A percentile compares a stretch with the other conserved stretches of the same genome.
phyloP scores from a whole-genome alignment of 2,888 invertebrate genomes.

The Encarsia formosa region DNA sequence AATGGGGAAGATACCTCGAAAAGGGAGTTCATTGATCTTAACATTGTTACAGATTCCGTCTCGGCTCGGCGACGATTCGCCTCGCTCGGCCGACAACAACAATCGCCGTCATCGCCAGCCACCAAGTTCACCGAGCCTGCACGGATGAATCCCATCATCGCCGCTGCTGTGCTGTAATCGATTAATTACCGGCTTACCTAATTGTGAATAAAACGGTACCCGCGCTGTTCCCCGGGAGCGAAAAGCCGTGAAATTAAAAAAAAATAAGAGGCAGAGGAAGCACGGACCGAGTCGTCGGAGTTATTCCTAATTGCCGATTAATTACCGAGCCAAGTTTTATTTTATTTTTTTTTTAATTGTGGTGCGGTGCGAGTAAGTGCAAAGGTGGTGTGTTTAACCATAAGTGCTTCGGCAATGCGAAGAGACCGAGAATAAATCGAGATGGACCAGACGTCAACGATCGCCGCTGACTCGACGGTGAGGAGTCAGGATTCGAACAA shows the following conservation, averaged over 20 bases:
- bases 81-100: neutral
- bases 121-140: neutral
- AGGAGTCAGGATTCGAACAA: slow-evolving; percentile 46
- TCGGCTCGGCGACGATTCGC: neutral
- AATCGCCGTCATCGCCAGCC: neutral
- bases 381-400: neutral
- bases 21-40: no score
- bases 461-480: slow-evolving; percentile 42
- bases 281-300: no score
- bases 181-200: neutral
- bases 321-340: no score
- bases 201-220: neutral
- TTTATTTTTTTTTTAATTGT: no score
- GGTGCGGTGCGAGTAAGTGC: no score
- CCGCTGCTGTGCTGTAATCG: neutral
- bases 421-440: neutral
- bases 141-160: neutral
- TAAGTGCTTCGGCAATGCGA: neutral
- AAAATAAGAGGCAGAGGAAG: neutral
- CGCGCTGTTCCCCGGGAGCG: neutral
- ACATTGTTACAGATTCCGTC: neutral
- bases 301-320: no score
- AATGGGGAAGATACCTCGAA: no score
- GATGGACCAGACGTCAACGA: slow-evolving; percentile 5
- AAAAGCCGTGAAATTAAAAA: slow-evolving; percentile 21